Conservation (phyloP, 2,113 vertebrate species). For the Crotalus tigris region DNA sequence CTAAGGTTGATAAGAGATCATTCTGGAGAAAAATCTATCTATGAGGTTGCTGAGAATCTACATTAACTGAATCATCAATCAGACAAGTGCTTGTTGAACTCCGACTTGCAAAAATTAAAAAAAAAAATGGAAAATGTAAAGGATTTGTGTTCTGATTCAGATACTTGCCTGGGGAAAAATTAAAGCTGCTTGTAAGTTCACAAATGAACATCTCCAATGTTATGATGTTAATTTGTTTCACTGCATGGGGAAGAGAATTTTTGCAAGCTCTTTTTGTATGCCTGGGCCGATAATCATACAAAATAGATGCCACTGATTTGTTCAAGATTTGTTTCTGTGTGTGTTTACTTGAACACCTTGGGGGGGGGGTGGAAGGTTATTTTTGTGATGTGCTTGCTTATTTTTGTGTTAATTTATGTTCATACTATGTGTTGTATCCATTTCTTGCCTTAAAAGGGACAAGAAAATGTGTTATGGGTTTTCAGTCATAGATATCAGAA, state of each 20-base stretch:
- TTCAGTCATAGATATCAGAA: neutral
- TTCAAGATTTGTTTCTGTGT: neutral
- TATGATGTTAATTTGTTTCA: neutral
- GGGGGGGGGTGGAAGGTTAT: neutral
- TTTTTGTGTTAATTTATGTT: neutral
- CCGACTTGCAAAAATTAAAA: neutral
- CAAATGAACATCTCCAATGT: neutral
- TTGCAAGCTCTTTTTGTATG: neutral
- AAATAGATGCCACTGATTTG: neutral
- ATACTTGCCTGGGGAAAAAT: neutral
- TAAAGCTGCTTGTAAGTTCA: neutral
- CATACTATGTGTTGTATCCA: neutral
- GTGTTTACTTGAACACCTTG: neutral
- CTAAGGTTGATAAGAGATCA: neutral
- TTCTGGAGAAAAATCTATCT: neutral
- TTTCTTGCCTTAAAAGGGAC: neutral
- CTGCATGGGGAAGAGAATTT: neutral
- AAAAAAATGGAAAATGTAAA: neutral
- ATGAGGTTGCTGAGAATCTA: neutral
- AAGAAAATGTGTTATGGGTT: neutral
- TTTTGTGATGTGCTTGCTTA: neutral
- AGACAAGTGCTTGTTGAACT: neutral
- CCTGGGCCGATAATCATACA: neutral
- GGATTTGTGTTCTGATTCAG: neutral
- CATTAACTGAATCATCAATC: neutral